phyloP scores from a whole-genome alignment of 2,113 vertebrate species.

The Arothron firmamentum region DNA sequence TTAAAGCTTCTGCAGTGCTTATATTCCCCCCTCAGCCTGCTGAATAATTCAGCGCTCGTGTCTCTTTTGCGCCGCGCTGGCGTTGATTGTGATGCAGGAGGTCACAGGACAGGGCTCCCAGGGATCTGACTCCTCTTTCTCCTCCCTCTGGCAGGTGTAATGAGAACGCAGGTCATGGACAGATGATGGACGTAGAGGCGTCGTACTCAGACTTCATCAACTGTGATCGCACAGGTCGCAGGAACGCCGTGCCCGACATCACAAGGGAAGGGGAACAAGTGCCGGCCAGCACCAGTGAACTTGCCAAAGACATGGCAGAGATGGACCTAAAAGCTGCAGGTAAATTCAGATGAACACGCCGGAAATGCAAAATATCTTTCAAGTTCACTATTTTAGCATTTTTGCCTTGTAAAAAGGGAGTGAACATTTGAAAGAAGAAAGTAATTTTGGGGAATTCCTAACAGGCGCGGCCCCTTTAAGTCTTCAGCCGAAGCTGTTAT shows the following conservation, averaged over 20 bases:
- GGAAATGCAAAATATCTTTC: background rate
- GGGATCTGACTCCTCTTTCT: slow-evolving; percentile 5
- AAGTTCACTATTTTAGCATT: too few species aligned
- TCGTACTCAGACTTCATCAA: slow-evolving; percentile 93
- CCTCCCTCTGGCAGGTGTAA: slow-evolving; percentile 64
- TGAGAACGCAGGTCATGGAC: slow-evolving; percentile 77
- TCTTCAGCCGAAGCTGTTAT: too few species aligned
- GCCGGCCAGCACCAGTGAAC: slow-evolving; percentile 81
- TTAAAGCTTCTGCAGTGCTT: slow-evolving; percentile 15
- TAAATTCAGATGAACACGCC: slow-evolving; percentile 25
- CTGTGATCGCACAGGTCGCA: slow-evolving; percentile 90
- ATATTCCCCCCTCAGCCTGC: slow-evolving; percentile 1
- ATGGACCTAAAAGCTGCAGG: slow-evolving; percentile 77
- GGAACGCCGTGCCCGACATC: slow-evolving; percentile 94
- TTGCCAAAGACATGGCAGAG: slow-evolving; percentile 82
- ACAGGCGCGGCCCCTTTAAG: too few species aligned
- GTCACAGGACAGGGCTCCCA: slow-evolving; percentile 11
- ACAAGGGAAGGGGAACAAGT: slow-evolving; percentile 67
- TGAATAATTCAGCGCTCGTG: slow-evolving; percentile 1
- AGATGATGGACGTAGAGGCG: slow-evolving; percentile 94
- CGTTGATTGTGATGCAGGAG: slow-evolving; percentile 1
- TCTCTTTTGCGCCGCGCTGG: background rate
- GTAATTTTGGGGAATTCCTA: too few species aligned
- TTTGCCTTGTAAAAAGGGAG: too few species aligned
- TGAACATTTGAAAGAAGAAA: too few species aligned